These are phyloP conservation scores for Rhinoderma darwinii DNA, from an alignment of 2,113 vertebrate species.

Conservation along the genomic window DNA sequence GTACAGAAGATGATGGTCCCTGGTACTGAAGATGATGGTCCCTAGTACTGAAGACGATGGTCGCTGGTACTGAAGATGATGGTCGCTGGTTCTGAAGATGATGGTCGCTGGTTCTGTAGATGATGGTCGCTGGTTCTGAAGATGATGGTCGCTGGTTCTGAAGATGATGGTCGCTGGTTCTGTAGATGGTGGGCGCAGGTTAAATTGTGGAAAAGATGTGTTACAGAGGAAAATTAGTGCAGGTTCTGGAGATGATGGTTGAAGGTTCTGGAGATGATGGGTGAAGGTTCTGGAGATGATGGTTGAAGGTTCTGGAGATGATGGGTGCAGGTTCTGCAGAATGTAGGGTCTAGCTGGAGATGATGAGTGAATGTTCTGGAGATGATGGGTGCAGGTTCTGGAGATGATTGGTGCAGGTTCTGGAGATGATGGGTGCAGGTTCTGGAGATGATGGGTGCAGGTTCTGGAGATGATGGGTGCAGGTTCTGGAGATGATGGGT, in stretches of 20 bases:
- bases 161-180: background rate
- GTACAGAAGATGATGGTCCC: background rate
- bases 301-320: background rate
- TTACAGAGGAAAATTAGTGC: background rate
- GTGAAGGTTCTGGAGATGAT: background rate
- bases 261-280: background rate
- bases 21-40: background rate
- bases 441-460: background rate
- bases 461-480: background rate
- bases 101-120: background rate
- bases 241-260: background rate
- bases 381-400: background rate
- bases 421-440: background rate
- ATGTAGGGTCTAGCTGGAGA: background rate
- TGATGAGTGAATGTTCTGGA: background rate
- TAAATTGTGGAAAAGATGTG: too few relatives aligned
- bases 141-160: background rate
- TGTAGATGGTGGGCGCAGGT: background rate
- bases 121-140: background rate
- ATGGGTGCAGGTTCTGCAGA: background rate
- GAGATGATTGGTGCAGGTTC: too few relatives aligned
- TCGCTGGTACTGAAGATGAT: background rate
- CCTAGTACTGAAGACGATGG: background rate
- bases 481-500: too few relatives aligned
- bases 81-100: background rate